Base-by-base conservation (phyloP, 2,113 vertebrate species). In the Tonatia bakeri region DNA sequence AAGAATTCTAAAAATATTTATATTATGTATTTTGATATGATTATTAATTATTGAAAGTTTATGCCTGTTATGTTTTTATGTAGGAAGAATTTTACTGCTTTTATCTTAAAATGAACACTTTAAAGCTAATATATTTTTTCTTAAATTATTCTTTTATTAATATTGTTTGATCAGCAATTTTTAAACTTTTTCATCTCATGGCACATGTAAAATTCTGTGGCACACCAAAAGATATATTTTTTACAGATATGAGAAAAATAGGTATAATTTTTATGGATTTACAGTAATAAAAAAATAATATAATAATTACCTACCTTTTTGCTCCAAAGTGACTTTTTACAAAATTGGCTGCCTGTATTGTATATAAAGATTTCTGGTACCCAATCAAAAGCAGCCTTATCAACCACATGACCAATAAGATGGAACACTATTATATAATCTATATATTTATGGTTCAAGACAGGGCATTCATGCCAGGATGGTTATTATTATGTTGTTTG, bases 31-130 rank as follows among this genome's bases (percentile, higher is more conserved):
- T 90, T 80, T 96, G 80, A 93, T 79, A 65, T 2, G 7, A 1
- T 56, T 85, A 90, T 38, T 79, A 70, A 61, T 72, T 94, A 56
- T 20, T 69, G 6, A 38, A 70, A 43, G 14, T 77, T 50, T 94
- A 20, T 54, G 3, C 38, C 47, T 76, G 2, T 54, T 47, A 59
- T 40, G 47, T 26, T 43, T 72, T 70, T 70, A 86, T 90, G 87
- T 80, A 73, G 33, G 20, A 96, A 65, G 4, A 15, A 73, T 43
- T 1, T 1, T 31, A 26, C 36, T 75, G 1, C 19, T 76, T 87
- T 92, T 83, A 75, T 75, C 36, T 88, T 70, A 70, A 93, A 85
- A 79, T 95, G 54, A 90, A 13, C 5, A 11, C 84, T 40, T 93
- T 73, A 47, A 54, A 38, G 7, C 64, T 80, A 56, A 52, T 52